Conservation (phyloP, 1,140 invertebrate species). For the Doryteuthis pealeii region DNA sequence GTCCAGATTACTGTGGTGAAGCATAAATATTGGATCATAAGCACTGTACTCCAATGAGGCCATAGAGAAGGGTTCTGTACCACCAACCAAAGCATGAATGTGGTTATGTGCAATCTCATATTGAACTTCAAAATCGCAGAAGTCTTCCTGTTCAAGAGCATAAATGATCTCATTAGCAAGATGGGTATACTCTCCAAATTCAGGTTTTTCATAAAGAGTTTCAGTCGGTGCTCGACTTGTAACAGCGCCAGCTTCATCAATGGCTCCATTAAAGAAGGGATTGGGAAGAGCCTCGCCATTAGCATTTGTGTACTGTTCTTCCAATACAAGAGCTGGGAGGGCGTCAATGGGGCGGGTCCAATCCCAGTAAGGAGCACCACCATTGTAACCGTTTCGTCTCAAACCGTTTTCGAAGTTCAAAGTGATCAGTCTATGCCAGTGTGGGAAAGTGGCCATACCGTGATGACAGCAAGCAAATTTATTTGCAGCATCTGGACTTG, state of each 20-base stretch:
- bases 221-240: neutral
- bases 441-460: constrained; percentile 30
- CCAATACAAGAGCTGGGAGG: neutral
- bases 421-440: constrained; percentile 31
- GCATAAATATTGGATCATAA: constrained; percentile 21
- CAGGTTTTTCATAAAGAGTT: constrained; percentile 14
- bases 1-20: constrained; percentile 26
- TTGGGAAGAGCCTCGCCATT: neutral
- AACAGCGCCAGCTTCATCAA: constrained; percentile 6
- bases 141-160: constrained; percentile 32
- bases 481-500: constrained; percentile 17
- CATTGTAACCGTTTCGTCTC: constrained; percentile 14
- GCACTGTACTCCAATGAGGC: constrained; percentile 29
- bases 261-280: constrained; percentile 12
- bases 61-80: constrained; percentile 30
- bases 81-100: constrained; percentile 31
- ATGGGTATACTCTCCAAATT: constrained; percentile 20
- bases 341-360: neutral
- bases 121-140: constrained; percentile 30
- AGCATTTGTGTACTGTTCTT: constrained; percentile 7
- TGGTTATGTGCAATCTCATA: constrained; percentile 33
- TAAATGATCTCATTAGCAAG: constrained; percentile 23
- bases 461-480: constrained; percentile 28
- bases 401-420: constrained; percentile 25
- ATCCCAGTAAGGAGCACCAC: constrained; percentile 17